A percentile compares a stretch with the other conserved stretches of the same genome.
Conservation (phyloP, 2,888 invertebrate species). For the Torymus auratus region DNA sequence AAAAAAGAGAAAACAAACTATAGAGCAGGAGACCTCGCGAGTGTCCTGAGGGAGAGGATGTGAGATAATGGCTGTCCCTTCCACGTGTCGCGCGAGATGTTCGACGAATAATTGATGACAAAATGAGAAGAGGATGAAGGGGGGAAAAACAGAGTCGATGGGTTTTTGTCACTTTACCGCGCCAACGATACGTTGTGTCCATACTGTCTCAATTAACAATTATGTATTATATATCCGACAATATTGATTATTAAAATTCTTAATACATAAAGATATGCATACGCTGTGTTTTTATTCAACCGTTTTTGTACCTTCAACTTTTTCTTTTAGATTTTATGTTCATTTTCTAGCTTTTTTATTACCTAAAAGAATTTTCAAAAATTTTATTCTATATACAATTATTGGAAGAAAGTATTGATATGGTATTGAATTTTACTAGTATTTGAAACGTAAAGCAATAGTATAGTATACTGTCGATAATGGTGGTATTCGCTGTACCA, state of each 20-base stretch:
- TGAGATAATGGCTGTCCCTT: conserved; percentile 19
- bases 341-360: neutral
- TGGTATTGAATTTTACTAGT: too few relatives aligned
- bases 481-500: too few relatives aligned
- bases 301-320: neutral
- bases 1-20: neutral
- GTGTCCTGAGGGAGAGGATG: neutral
- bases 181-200: conserved; percentile 75
- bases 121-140: conserved; percentile 32
- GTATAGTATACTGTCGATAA: too few relatives aligned
- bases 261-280: conserved; percentile 68
- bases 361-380: too few relatives aligned
- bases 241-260: conserved; percentile 77
- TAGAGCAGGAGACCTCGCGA: neutral
- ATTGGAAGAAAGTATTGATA: too few relatives aligned
- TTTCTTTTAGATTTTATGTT: neutral
- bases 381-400: too few relatives aligned
- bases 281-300: neutral
- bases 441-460: too few relatives aligned
- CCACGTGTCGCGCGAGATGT: conserved; percentile 25
- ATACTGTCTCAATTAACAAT: conserved; percentile 75
- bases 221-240: conserved; percentile 76
- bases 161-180: conserved; percentile 71
- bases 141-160: conserved; percentile 57
- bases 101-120: too few relatives aligned